These are phyloP conservation scores for Thunnus thynnus DNA, from an alignment of 2,113 vertebrate genomes.

Conservation along the genomic window DNA sequence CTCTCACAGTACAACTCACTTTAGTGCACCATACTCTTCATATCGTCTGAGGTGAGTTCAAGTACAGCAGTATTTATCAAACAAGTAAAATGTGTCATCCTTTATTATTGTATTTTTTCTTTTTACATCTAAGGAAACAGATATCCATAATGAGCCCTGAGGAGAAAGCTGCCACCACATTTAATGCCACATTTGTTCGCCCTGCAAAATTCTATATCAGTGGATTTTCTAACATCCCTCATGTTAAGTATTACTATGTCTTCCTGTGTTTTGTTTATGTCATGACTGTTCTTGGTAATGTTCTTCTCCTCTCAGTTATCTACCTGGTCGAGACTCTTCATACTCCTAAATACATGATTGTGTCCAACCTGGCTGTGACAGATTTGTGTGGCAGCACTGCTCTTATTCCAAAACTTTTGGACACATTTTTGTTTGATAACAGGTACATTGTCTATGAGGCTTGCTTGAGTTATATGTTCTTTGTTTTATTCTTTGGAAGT, in stretches of 20 bases:
- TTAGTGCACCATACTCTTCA: neutral
- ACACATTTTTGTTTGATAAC: conserved; percentile 73
- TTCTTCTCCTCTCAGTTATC: conserved; percentile 62
- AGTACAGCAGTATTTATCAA: too few species aligned
- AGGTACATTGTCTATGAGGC: conserved; percentile 66
- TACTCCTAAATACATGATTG: conserved; percentile 75
- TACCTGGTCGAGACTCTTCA: conserved; percentile 63
- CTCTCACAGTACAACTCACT: neutral
- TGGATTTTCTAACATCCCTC: conserved; percentile 56
- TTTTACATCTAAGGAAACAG: neutral
- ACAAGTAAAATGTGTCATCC: neutral
- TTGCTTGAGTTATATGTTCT: conserved; percentile 78
- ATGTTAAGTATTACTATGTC: conserved; percentile 65
- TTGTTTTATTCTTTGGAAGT: conserved; percentile 49
- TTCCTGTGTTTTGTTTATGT: conserved; percentile 71
- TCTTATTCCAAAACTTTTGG: conserved; percentile 72
- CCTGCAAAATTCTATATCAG: conserved; percentile 55
- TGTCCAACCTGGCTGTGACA: conserved; percentile 72
- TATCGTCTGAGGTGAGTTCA: neutral
- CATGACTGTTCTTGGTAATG: conserved; percentile 65
- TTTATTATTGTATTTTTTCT: neutral
- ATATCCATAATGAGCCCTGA: neutral
- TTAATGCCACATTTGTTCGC: conserved; percentile 51
- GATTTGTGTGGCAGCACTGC: conserved; percentile 77
- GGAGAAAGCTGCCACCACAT: neutral